Base-by-base conservation (phyloP, 92 coral and sea anemone genomes). In the Epizoanthus rinbou region DNA sequence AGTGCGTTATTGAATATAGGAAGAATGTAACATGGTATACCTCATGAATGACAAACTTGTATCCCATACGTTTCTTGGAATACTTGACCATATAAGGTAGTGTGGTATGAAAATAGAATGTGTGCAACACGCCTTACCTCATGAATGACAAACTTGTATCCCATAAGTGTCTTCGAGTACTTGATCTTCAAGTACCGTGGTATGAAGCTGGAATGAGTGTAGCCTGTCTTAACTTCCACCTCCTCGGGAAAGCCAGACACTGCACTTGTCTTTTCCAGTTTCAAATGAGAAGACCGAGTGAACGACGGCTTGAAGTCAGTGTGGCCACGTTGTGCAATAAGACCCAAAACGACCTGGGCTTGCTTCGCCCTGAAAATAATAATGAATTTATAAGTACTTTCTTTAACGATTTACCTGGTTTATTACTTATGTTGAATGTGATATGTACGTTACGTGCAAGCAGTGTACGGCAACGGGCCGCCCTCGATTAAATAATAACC, bases 111-210 rank as follows among this genome's bases (percentile, higher is more conserved):
- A 74, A 52, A 87, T 85, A 16, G 79, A 18, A 22, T 81, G 76
- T 4, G 92, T 81, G 74, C 85, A 88, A 5, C 73, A 25, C 1
- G 15, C 31, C 17, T 47, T 74, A 89, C 92, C 92, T 89, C 92
- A 33, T 85, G 73, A 54, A 80, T 72, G 2, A 66, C 80, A 41
- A 85, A 45, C 50, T 70, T 43, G 57, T 80, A 73, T 16, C 87
- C 87, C 79, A 85, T 39, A 19, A 81, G 57, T 43, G 37, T 80
- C 64, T 85, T 54, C 21, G 76, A 73, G 67, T 89, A 80, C 64
- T 75, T 89, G 41, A 89, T 56, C 84, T 81, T 85, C 69, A 89
- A 50, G 50, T 72, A 85, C 15, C 92, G 84, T 9, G 92, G 89
- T 41, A 89, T 31, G 2, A 69, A 74, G 68, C 92, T 89, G 19